Base-by-base conservation (phyloP, 2,888 invertebrate genomes). In the Argynnis bischoffii region DNA sequence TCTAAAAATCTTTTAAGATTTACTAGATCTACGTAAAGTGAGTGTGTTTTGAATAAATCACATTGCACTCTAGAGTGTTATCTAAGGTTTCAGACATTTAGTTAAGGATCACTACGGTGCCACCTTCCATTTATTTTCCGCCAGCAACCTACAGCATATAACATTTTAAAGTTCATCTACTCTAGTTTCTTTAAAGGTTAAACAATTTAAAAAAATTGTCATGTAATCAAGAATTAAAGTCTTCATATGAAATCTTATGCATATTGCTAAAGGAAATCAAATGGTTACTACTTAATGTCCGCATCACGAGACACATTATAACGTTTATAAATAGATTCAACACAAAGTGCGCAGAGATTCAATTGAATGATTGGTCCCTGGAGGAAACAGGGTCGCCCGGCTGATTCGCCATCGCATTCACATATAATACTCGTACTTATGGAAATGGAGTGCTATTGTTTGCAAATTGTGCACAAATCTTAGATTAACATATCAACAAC, bases 361-460 rank as follows among this genome's bases (percentile, higher is more conserved):
- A 82, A 87, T 85, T 84, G 84, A 78, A 86, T 83, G 84, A 87
- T 86, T 82, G 78, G 59, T 69, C 75, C 65, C 73, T 74, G 67
- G 61, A 66, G 70, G 71, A 66, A 70, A 64, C 60, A 61, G 51
- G 64, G 64, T 55, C 59, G 71, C 54, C 35, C 55, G 57, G 57
- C 56, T 66, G 68, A 73, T 72, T 69, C 64, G 64, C 54, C 55
- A 55, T 63, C 66, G 47, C 59, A 59, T 26, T 48, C 48, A 26
- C 1, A 59, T 26, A 66, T 55, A 50, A 47, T 59, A 48, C 54
- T 47, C 57, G 41, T 63, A 13, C 47, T 48, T 57, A 69, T 64
- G 53, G 13, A 69, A 64, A 69, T 67, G 61, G 64, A 64, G 41
- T 21, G 46, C 55, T 57, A 67, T 67, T 68, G 70, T 68, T 64